A percentile compares a stretch with the other conserved stretches of the same genome.
These are phyloP conservation scores for Autographa gamma DNA, from an alignment of 2,888 invertebrate species.

Conservation along the genomic window DNA sequence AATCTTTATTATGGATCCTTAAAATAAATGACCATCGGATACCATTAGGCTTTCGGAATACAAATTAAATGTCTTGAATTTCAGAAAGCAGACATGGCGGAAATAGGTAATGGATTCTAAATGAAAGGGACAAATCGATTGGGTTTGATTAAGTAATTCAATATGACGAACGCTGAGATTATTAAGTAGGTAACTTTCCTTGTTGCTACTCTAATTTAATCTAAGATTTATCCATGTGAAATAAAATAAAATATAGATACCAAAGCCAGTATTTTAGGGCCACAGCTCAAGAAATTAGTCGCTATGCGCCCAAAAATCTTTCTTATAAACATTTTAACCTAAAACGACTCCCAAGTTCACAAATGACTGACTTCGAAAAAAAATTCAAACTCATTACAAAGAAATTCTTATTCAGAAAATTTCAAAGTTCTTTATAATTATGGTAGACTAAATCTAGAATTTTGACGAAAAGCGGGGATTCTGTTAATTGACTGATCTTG, in stretches of 20 bases:
- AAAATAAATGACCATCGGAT: slow-evolving; percentile 6
- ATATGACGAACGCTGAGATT: slow-evolving; percentile 12
- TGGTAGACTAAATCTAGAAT: neutral
- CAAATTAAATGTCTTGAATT: slow-evolving; percentile 26
- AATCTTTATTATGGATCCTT: neutral
- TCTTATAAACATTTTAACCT: neutral
- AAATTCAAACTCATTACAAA: neutral
- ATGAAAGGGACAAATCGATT: slow-evolving; percentile 42
- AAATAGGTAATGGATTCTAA: slow-evolving; percentile 31
- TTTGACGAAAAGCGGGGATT: neutral
- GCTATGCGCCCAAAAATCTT: neutral
- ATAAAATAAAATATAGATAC: too few relatives aligned
- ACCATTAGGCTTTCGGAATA: slow-evolving; percentile 15
- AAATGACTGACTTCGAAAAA: neutral
- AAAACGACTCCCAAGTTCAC: neutral
- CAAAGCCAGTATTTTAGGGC: too few relatives aligned
- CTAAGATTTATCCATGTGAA: too few relatives aligned
- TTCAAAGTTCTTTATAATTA: neutral
- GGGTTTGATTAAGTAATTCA: slow-evolving; percentile 29
- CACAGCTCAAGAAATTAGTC: too few relatives aligned
- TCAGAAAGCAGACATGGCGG: slow-evolving; percentile 18
- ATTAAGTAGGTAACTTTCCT: neutral
- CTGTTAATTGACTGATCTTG: neutral
- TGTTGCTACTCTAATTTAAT: slow-evolving; percentile 9
- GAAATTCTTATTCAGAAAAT: neutral